Evolutionary conservation across 2,797 vertebrate species (phyloP), one percentile per base, ranked within the genome.

Genomic region (Microhierax caerulescens): DNA sequence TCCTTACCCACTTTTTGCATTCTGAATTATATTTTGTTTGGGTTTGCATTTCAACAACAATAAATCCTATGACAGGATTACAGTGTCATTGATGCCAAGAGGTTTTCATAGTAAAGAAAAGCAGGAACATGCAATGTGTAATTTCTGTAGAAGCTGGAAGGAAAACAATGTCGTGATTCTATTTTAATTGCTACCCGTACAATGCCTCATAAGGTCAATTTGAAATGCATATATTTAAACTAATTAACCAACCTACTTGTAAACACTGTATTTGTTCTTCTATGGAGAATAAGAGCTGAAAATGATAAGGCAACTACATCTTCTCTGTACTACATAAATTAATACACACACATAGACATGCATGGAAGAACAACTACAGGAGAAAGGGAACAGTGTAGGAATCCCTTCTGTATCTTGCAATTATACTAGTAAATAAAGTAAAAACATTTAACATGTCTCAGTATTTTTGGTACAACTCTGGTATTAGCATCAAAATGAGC

Each of bases 201-300:
- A 59, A 82, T 84, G 63, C 79, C 67, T 95, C 13, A 12, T 79
- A 81, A 90, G 88, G 92, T 95, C 93, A 95, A 85, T 93, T 80
- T 74, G 64, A 87, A 89, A 94, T 79, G 70, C 60, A 68, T 90
- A 67, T 79, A 87, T 95, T 95, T 94, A 78, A 94, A 86, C 80
- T 96, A 92, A 96, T 96, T 96, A 95, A 83, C 74, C 59, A 88
- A 69, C 30, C 79, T 39, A 36, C 56, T 92, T 95, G 80, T 87
- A 93, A 93, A 91, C 14, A 48, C 22, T 74, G 37, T 56, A 60
- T 88, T 96, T 95, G 81, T 61, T 90, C 25, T 90, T 60, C 32
- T 79, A 70, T 34, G 82, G 41, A 95, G 25, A 92, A 19, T 28
- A 74, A 88, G 43, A 91, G 59, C 48, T 85, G 77, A 57, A 83